Percentiles rank a stretch among this genome's conserved stretches.
phyloP scores from a whole-genome alignment of 92 coral and sea anemone species.

The Ricordea florida region DNA sequence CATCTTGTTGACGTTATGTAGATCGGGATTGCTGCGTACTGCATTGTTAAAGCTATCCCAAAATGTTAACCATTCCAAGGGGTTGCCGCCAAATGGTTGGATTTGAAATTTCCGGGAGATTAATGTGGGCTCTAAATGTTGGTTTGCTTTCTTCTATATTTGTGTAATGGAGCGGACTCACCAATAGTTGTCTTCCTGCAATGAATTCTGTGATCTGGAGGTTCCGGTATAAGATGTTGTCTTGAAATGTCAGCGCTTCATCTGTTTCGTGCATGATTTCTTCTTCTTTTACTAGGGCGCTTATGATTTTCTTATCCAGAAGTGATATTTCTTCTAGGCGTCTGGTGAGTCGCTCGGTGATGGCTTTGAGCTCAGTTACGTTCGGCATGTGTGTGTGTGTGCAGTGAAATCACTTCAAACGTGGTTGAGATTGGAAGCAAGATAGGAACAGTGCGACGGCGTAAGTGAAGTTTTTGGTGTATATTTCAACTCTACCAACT shows the following conservation, averaged over 20 bases:
- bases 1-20: slow-evolving; percentile 24
- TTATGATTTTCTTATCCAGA: slow-evolving; percentile 25
- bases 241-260: slow-evolving; percentile 44
- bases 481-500: no score
- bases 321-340: slow-evolving; percentile 16
- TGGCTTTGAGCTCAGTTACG: slow-evolving; percentile 29
- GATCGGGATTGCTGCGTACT: slow-evolving; percentile 3
- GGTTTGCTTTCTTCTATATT: not conserved
- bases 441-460: no score
- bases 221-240: slow-evolving; percentile 3
- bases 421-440: no score
- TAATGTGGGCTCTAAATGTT: slow-evolving; percentile 16
- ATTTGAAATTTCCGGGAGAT: slow-evolving; percentile 45
- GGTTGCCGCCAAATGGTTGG: slow-evolving; percentile 36
- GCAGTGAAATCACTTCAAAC: no score
- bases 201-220: slow-evolving; percentile 20
- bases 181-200: slow-evolving; percentile 18
- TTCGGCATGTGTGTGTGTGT: not conserved
- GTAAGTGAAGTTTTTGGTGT: no score
- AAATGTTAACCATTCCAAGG: slow-evolving; percentile 54
- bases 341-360: slow-evolving; percentile 25
- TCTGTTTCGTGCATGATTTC: slow-evolving; percentile 31
- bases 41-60: slow-evolving; percentile 42
- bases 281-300: slow-evolving; percentile 1
- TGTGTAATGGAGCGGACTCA: slow-evolving; percentile 20